A percentile compares a stretch with the other conserved stretches of the same genome.
Conservation (phyloP, 2,113 vertebrate genomes). For the Strix aluco region DNA sequence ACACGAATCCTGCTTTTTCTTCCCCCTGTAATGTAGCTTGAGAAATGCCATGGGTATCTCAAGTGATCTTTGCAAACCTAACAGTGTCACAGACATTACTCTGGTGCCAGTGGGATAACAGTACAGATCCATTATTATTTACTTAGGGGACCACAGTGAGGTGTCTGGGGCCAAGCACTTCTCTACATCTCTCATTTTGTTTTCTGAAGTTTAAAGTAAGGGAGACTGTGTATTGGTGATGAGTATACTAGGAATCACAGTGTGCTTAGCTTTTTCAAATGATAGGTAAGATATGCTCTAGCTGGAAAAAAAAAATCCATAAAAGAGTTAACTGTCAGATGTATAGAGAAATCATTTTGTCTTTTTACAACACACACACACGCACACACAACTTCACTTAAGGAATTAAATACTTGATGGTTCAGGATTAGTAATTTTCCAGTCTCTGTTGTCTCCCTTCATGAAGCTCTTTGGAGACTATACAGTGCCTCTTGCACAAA, state of each 20-base stretch:
- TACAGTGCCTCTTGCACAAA: neutral
- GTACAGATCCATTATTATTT: neutral
- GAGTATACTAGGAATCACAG: neutral
- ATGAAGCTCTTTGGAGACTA: neutral
- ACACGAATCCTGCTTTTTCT: fast-evolving
- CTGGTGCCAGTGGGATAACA: neutral
- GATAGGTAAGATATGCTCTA: fast-evolving
- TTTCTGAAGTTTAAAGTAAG: neutral
- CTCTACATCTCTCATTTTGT: neutral
- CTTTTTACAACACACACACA: neutral
- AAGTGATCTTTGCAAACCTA: neutral
- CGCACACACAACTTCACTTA: neutral
- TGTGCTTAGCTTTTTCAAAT: neutral
- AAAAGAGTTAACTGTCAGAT: neutral
- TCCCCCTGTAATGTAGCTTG: neutral
- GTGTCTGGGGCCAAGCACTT: neutral
- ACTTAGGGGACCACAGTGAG: neutral
- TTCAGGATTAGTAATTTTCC: neutral
- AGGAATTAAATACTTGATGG: neutral
- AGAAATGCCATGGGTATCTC: neutral
- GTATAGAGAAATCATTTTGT: neutral
- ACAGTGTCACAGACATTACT: neutral
- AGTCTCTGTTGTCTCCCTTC: neutral
- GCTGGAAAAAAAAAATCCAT: neutral
- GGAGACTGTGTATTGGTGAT: neutral